These are phyloP conservation scores for Bellardia bayeri DNA, from an alignment of 2,888 invertebrate species.

Conservation along the genomic window DNA sequence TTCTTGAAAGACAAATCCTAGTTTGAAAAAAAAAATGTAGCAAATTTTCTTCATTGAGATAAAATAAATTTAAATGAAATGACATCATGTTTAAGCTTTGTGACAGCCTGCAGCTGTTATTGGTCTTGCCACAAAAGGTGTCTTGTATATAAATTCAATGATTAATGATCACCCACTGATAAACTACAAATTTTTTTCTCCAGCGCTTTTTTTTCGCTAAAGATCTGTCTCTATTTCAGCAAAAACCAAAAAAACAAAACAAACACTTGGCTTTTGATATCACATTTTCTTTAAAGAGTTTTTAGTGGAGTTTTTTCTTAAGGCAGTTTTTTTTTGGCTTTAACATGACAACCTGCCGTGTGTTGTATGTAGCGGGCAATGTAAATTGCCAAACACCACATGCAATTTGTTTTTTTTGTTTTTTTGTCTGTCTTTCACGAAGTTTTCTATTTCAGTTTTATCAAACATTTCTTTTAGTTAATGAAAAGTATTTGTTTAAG, in stretches of 20 bases:
- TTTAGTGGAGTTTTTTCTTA: background rate
- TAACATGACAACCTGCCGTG: slow-evolving; percentile 66
- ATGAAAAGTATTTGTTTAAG: slow-evolving; percentile 49
- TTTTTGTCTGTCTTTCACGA: background rate
- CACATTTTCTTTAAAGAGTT: slow-evolving; percentile 36
- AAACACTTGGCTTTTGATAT: slow-evolving; percentile 46
- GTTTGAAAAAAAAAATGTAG: slow-evolving; percentile 47
- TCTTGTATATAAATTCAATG: slow-evolving; percentile 52
- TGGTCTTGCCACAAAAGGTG: slow-evolving; percentile 65
- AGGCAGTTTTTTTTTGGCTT: background rate
- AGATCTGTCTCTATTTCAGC: slow-evolving; percentile 47
- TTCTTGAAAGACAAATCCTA: slow-evolving; percentile 26
- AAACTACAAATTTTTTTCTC: slow-evolving; percentile 28
- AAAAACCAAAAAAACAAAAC: background rate
- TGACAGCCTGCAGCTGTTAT: slow-evolving; percentile 70
- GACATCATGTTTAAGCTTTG: slow-evolving; percentile 68
- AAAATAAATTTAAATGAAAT: slow-evolving; percentile 65
- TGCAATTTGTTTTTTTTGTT: slow-evolving; percentile 3
- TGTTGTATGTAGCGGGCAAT: slow-evolving; percentile 33
- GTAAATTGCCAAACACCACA: slow-evolving; percentile 56
- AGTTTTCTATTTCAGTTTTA: background rate
- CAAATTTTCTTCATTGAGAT: slow-evolving; percentile 32
- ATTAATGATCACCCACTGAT: slow-evolving; percentile 72
- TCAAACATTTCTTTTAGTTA: background rate
- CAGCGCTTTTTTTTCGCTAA: slow-evolving; percentile 14